phyloP scores from a whole-genome alignment of 2,113 vertebrate species.

The Picathartes gymnocephalus region DNA sequence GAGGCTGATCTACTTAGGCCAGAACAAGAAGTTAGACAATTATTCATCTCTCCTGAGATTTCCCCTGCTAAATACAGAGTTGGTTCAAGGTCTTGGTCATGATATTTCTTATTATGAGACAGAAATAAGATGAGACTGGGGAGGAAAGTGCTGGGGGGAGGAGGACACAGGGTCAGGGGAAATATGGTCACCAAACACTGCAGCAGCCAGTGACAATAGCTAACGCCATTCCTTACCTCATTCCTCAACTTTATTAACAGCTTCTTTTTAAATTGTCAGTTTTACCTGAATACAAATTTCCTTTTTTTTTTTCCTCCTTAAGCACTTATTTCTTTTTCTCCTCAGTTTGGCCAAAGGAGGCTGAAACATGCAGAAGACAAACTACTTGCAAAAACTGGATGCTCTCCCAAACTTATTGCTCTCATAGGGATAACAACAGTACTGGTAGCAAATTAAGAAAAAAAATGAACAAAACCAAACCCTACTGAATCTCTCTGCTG shows the following conservation, averaged over 20 bases:
- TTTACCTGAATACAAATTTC: neutral
- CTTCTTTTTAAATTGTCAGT: neutral
- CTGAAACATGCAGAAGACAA: neutral
- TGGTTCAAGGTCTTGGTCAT: conserved; percentile 17
- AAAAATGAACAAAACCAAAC: neutral
- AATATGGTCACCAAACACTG: neutral
- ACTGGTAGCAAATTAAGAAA: neutral
- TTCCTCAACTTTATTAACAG: neutral
- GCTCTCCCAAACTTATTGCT: neutral
- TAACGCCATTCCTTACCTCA: neutral
- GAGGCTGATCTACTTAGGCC: neutral
- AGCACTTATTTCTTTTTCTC: neutral
- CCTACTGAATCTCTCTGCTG: neutral
- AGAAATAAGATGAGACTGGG: neutral
- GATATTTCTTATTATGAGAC: neutral
- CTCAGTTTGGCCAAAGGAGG: neutral
- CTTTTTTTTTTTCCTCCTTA: neutral
- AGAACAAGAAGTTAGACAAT: neutral
- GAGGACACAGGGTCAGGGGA: neutral
- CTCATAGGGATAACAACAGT: neutral
- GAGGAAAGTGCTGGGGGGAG: neutral
- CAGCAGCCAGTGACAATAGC: neutral
- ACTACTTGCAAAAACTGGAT: neutral
- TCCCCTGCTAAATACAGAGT: neutral
- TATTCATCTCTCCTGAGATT: neutral